Percentiles rank a stretch among this genome's conserved stretches.
Conservation (phyloP, 2,888 invertebrate species). For the Acanthoscelides obtectus region DNA sequence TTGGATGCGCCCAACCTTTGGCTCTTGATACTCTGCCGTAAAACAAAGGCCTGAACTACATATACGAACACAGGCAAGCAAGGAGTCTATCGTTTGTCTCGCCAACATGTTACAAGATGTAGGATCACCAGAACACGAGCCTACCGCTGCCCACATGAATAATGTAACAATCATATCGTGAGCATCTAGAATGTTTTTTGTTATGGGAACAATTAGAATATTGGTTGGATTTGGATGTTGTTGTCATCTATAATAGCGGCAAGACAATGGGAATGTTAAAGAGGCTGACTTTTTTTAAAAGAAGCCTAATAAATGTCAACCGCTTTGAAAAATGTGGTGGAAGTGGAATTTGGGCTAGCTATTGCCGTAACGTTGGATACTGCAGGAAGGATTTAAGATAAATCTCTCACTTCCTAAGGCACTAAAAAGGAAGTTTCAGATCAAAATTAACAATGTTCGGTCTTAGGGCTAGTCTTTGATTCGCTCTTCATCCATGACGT, state of each 20-base stretch:
- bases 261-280: background rate
- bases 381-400: too few relatives aligned
- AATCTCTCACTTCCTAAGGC: too few relatives aligned
- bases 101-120: background rate
- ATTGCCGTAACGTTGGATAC: too few relatives aligned
- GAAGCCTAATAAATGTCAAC: background rate
- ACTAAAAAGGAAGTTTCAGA: too few relatives aligned
- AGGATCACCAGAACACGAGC: background rate
- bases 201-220: background rate
- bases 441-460: too few relatives aligned
- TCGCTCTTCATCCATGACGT: too few relatives aligned
- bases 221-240: background rate
- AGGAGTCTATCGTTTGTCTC: background rate
- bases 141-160: background rate
- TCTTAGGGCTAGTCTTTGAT: too few relatives aligned
- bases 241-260: background rate
- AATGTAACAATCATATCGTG: background rate
- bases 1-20: too few relatives aligned
- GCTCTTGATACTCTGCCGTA: too few relatives aligned
- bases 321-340: background rate
- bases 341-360: background rate
- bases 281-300: background rate
- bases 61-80: background rate
- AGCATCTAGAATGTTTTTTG: background rate
- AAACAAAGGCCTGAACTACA: too few relatives aligned